These are phyloP conservation scores for Thunnus maccoyii DNA, from an alignment of 2,113 vertebrate genomes.

Conservation along the genomic window DNA sequence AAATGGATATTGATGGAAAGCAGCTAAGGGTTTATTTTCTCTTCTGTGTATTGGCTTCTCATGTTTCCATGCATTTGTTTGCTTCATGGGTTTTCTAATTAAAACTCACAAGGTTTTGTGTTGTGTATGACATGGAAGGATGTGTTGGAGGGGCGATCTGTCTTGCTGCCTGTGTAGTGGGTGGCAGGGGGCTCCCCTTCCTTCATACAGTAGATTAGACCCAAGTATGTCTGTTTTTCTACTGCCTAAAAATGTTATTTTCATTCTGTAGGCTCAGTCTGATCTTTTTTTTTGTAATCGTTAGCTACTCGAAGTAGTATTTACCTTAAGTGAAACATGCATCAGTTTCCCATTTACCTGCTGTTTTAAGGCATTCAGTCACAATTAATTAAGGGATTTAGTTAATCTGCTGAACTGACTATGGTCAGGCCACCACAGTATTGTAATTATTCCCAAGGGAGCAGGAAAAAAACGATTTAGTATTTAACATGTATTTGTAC, in stretches of 20 bases:
- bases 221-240: conserved; percentile 20
- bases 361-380: conserved; percentile 35
- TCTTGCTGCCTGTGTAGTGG: conserved; percentile 41
- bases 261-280: conserved; percentile 2
- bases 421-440: conserved; percentile 19
- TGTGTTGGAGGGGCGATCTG: conserved; percentile 36
- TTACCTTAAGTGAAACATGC: conserved; percentile 16
- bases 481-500: conserved; percentile 8
- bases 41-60: conserved; percentile 62
- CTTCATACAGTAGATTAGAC: conserved; percentile 33
- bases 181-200: conserved; percentile 15
- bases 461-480: conserved; percentile 22
- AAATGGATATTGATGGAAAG: conserved; percentile 74
- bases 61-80: conserved; percentile 74
- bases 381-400: conserved; percentile 54
- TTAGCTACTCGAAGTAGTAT: conserved; percentile 1
- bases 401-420: conserved; percentile 31
- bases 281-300: neutral
- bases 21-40: conserved; percentile 73
- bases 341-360: conserved; percentile 28
- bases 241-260: conserved; percentile 44
- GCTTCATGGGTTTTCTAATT: conserved; percentile 79
- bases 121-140: conserved; percentile 59
- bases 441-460: conserved; percentile 48
- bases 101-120: conserved; percentile 62